Evolutionary conservation across 2,888 invertebrate genomes (phyloP), one percentile per base, ranked within the genome.

Genomic region (Perithous albicinctus): DNA sequence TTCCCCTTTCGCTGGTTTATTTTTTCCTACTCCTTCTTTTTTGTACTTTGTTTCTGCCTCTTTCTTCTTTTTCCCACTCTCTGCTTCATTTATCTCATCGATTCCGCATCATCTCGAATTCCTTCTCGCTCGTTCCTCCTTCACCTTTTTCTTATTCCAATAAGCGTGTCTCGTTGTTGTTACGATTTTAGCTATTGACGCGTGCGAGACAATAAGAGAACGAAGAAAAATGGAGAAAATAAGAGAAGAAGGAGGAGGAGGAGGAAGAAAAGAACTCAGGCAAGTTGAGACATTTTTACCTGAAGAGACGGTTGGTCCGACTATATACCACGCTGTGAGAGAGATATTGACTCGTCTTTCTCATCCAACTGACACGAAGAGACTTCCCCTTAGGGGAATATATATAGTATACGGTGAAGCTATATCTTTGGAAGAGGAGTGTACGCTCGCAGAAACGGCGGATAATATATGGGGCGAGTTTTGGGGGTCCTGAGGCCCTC

Each of bases 241-340:
- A 82, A 72, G 75, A 73, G 70, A 75, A 83, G 78, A 85, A 83
- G 85, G 85, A 84, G 56, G n/a, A 82, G 69, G 75, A 73, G 70
- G 74, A 83, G 78, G 85, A 83, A 85, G 85, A 84, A 54, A 81
- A 86, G 76, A 78, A 80, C 77, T 43, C 54, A 72, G 84, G 85
- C 87, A 90, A 90, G 90, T 90, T 90, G 90, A 90, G 90, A 90
- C 90, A 90, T 90, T 90, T 90, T 90, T 90, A 90, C 89, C 89
- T 90, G 88, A 85, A 84, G 70, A 66, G 70, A 66, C 64, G 85
- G 84, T 86, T 84, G 23, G 46, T 86, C 87, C 66, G 38, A 20
- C 26, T 76, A 67, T 56, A 74, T 74, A 78, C 64, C 32, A 66
- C 61, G 82, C 79, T 70, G 84, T 85, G 82, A 84, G 77, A 87